Base-by-base conservation (phyloP, 2,797 vertebrate genomes). In the Benthosema pterotum region DNA sequence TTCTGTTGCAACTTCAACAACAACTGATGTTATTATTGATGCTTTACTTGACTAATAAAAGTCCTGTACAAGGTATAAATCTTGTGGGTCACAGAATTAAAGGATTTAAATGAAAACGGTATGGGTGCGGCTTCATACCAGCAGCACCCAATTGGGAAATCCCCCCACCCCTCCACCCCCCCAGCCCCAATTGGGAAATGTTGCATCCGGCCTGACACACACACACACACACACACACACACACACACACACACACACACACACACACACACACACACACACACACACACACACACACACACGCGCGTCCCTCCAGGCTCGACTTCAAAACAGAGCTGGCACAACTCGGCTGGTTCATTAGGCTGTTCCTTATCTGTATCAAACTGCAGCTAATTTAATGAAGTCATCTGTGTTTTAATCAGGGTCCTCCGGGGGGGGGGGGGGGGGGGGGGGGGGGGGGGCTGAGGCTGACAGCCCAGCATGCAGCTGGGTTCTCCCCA, bases 371-470 rank as follows among this genome's bases (percentile, higher is more conserved):
- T 88, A 89, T 89, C 81, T 82, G 72, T 61, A 79, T 77, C 82
- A 80, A 87, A 87, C 85, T 80, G 81, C 69, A 81, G 80, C 74
- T 88, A 90, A 92, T 89, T 89, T 84, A 90, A 92, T 90, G 69
- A 90, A 89, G 80, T 88, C 73, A 78, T 91, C 83, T 89, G 82
- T 83, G 80, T 88, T 90, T 88, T 88, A 91, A 91, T 88, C 85
- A 85, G 82, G 78, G 80, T 84, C 82, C 86, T 88, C 73, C 64
- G 55, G 79, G 90, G 89, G 83, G n/a, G 55, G 79, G 90, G 89
- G 83, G 55, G 79, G 90, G 89, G 83, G 55, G 79, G 90, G 89
- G 83, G 55, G 79, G 90, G 89, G 83, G 55, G 79, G 90, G 89
- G 83, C 79, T 85, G 82, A 85, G 87, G 67, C 78, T 82, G 84